Percentiles rank a stretch among this genome's conserved stretches.
These are phyloP conservation scores for Plutomurus gul DNA, from an alignment of 1,140 invertebrate species.

Conservation along the genomic window DNA sequence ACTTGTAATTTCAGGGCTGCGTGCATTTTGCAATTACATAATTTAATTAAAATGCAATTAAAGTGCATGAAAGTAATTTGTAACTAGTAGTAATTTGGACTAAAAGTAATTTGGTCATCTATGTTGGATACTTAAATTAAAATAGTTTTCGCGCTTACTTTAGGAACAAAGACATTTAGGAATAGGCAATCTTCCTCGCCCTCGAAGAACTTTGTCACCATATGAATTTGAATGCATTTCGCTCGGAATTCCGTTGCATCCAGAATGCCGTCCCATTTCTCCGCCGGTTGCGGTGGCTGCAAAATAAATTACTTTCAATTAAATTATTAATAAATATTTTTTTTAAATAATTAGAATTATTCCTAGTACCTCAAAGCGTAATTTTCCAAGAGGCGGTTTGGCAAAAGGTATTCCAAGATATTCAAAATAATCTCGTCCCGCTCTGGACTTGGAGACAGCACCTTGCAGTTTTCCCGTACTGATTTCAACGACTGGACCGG, in stretches of 20 bases:
- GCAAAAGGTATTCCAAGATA: constrained; percentile 39
- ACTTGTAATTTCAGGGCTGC: too few relatives aligned
- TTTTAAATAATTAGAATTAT: too few relatives aligned
- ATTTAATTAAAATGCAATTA: background rate
- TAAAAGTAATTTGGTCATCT: too few relatives aligned
- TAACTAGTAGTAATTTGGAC: too few relatives aligned
- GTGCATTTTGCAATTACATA: too few relatives aligned
- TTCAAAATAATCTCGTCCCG: background rate
- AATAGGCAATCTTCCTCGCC: constrained; percentile 1
- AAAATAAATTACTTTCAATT: background rate
- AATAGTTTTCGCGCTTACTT: too few relatives aligned
- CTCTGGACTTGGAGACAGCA: background rate
- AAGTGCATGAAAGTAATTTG: background rate
- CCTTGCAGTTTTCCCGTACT: constrained; percentile 29
- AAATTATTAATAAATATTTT: background rate
- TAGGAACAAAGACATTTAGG: background rate
- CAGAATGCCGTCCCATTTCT: background rate
- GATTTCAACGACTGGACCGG: background rate
- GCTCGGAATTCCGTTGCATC: background rate
- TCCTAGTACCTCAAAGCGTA: constrained; percentile 35
- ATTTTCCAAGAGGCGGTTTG: background rate
- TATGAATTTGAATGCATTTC: background rate
- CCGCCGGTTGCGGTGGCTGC: background rate
- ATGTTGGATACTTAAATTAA: background rate
- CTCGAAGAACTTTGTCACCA: background rate